Evolutionary conservation across 2,113 vertebrate species (phyloP), one percentile per base, ranked within the genome.

Genomic region (Neofelis nebulosa): DNA sequence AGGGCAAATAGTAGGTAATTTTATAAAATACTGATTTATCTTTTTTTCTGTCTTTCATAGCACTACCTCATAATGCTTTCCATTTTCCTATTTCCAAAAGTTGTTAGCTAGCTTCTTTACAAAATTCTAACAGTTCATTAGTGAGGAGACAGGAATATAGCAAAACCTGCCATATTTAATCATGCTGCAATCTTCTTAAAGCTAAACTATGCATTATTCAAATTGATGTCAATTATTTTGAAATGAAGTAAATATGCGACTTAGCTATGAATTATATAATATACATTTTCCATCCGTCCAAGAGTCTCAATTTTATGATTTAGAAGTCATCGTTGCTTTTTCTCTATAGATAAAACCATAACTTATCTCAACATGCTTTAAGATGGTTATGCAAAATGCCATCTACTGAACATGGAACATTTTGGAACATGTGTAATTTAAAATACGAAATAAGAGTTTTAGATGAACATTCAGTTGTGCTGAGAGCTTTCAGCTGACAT

Each of bases 181-280:
- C 93, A 91, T n/a, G 52, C 38, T 84, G 21, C 19, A 94, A 50
- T 61, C 87, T 90, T 97, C 79, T 84, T 96, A 90, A 79, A 85
- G 73, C 88, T 92, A 61, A 97, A 85, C 41, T 38, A 78, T 48
- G 18, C 71, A 79, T 97, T 92, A 95, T 98, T 94, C 93, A 97
- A 96, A 95, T 66, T 95, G 52, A 96, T 96, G 93, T 50, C 89
- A 95, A 95, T 97, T 97, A 96, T 96, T 98, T 95, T 96, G 41
- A 93, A 97, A 95, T 97, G 23, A 89, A 97, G 50, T 89, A 97
- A 95, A 98, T 97, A 91, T 87, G 55, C 45, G 84, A 84, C 41
- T 89, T 97, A 86, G 38, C 45, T 89, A 85, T 89, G 55, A 87
- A 91, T 97, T 45, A 45, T 52, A 15, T 52, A 80, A 95, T 89